A percentile compares a stretch with the other conserved stretches of the same genome.
Conservation (phyloP, 1,140 invertebrate genomes). For the Augochlora pura region DNA sequence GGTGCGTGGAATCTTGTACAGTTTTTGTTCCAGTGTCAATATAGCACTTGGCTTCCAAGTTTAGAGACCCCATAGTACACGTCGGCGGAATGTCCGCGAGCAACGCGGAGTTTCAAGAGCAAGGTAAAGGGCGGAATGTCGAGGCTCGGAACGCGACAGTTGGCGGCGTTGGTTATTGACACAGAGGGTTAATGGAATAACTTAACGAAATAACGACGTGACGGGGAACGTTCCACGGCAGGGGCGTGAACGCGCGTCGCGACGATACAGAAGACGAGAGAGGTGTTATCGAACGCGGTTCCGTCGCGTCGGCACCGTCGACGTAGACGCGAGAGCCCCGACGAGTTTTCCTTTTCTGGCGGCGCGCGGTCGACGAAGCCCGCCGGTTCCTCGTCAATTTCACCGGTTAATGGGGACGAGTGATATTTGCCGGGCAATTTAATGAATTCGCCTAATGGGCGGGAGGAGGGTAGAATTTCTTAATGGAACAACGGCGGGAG, state of each 20-base stretch:
- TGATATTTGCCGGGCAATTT: constrained; percentile 37
- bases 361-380: not conserved
- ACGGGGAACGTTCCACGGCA: not conserved
- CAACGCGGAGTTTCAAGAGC: too few relatives aligned
- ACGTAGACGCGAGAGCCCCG: too few relatives aligned
- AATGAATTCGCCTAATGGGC: constrained; percentile 22
- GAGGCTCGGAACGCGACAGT: too few relatives aligned
- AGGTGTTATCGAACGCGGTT: constrained; percentile 12
- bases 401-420: constrained; percentile 14
- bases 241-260: not conserved
- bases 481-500: constrained; percentile 21
- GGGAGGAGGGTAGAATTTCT: not conserved
- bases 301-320: not conserved
- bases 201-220: not conserved
- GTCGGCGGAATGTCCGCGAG: not conserved
- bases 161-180: too few relatives aligned
- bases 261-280: not conserved
- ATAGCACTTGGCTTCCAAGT: too few relatives aligned
- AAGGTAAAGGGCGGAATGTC: too few relatives aligned
- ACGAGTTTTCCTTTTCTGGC: not conserved
- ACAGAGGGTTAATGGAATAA: too few relatives aligned
- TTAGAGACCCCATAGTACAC: too few relatives aligned
- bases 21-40: too few relatives aligned
- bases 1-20: too few relatives aligned
- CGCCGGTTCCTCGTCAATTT: not conserved